These are phyloP conservation scores for Aleiodes testaceus DNA, from an alignment of 2,888 invertebrate species.

Conservation along the genomic window DNA sequence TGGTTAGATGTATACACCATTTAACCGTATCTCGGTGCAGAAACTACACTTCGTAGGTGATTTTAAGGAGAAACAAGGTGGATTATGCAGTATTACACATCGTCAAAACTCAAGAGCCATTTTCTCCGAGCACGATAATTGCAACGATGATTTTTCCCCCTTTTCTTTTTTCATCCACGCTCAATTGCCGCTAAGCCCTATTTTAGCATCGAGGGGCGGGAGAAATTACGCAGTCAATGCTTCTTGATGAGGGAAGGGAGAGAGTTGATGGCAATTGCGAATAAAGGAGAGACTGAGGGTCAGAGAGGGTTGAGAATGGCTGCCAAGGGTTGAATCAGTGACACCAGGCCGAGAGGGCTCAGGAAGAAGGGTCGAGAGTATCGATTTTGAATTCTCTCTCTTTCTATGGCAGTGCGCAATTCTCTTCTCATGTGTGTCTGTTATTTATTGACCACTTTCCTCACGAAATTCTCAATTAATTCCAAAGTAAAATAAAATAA, in stretches of 20 bases:
- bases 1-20: constrained; percentile 56
- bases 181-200: too few relatives aligned
- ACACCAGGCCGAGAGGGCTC: constrained; percentile 51
- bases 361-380: constrained; percentile 42
- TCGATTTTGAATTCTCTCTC: constrained; percentile 49
- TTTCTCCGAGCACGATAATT: constrained; percentile 5
- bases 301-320: constrained; percentile 54
- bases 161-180: not conserved
- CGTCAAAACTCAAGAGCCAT: constrained; percentile 20
- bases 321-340: constrained; percentile 59
- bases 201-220: too few relatives aligned
- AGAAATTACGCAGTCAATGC: too few relatives aligned
- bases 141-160: not conserved
- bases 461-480: not conserved
- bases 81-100: constrained; percentile 12
- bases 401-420: not conserved
- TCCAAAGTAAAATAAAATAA: too few relatives aligned
- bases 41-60: constrained; percentile 34
- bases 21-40: constrained; percentile 13
- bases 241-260: not conserved
- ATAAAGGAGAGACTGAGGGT: not conserved
- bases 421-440: constrained; percentile 4
- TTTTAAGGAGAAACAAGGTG: constrained; percentile 32
- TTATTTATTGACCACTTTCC: not conserved
- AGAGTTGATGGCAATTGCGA: not conserved